These are phyloP conservation scores for Mionectes macconnelli DNA, from an alignment of 2,113 vertebrate genomes.

Conservation along the genomic window DNA sequence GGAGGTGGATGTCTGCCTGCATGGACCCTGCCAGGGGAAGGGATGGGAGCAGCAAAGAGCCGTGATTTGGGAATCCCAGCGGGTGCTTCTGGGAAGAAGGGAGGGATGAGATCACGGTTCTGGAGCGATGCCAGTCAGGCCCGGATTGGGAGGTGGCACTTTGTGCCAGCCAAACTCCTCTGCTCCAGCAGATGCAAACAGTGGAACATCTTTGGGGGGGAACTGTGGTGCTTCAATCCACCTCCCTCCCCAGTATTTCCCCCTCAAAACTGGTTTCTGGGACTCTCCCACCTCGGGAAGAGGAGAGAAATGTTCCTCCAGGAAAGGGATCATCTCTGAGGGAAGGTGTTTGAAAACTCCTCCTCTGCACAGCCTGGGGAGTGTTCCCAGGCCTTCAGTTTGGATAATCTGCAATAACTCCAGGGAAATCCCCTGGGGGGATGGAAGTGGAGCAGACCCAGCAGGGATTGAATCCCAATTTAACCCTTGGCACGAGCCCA, in stretches of 20 bases:
- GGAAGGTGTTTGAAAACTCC: not conserved
- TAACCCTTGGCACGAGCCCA: constrained; percentile 26
- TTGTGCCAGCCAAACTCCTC: not conserved
- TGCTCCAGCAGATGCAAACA: not conserved
- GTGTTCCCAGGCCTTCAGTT: not conserved
- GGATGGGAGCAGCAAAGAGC: not conserved
- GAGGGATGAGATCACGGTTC: not conserved
- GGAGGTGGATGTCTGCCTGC: not conserved
- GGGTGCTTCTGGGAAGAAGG: not conserved
- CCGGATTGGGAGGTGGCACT: not conserved
- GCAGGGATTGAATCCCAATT: not conserved
- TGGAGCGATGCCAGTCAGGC: not conserved
- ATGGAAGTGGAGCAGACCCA: not conserved
- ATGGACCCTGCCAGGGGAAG: not conserved
- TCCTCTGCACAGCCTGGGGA: not conserved
- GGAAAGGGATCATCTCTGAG: not conserved
- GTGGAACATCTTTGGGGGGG: not conserved
- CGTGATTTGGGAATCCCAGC: not conserved
- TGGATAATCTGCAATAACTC: constrained; percentile 8
- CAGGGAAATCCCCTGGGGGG: not conserved
- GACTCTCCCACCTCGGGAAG: not conserved
- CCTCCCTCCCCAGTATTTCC: not conserved
- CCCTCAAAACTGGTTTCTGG: not conserved
- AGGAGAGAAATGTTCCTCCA: not conserved
- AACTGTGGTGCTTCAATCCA: not conserved